These are phyloP conservation scores for Cetonia aurata DNA, from an alignment of 2,888 invertebrate genomes.

Conservation along the genomic window DNA sequence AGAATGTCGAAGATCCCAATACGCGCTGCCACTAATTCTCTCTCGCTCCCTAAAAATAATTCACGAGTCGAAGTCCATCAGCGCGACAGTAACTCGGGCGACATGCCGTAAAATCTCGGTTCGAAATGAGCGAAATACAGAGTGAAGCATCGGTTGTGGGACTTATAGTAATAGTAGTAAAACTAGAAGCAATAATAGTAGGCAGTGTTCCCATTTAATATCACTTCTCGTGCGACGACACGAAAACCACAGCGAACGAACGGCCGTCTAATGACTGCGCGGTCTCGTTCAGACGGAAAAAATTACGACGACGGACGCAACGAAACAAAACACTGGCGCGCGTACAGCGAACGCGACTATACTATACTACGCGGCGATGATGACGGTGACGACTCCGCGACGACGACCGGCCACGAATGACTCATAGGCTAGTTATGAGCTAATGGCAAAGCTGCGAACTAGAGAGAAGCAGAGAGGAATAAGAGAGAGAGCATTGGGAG, in stretches of 20 bases:
- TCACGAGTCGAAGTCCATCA: slow-evolving; percentile 36
- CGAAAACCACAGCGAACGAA: slow-evolving; percentile 1
- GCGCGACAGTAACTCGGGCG: slow-evolving; percentile 36
- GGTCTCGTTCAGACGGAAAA: slow-evolving; percentile 13
- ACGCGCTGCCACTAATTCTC: slow-evolving; percentile 11
- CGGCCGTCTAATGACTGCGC: background rate
- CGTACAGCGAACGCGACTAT: slow-evolving; percentile 29
- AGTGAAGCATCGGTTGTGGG: background rate
- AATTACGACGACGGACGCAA: slow-evolving; percentile 18
- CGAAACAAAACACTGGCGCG: slow-evolving; percentile 32
- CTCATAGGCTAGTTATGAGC: slow-evolving; percentile 45
- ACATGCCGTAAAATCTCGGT: slow-evolving; percentile 35
- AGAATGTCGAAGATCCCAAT: slow-evolving; percentile 26
- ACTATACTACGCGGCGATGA: slow-evolving; percentile 7
- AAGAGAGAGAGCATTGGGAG: slow-evolving; percentile 7
- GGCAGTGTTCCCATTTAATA: slow-evolving; percentile 26
- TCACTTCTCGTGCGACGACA: slow-evolving; percentile 11
- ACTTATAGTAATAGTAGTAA: background rate
- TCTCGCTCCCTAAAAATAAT: slow-evolving; percentile 35
- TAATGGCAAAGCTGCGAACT: slow-evolving; percentile 43
- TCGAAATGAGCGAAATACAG: slow-evolving; percentile 19
- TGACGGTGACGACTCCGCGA: slow-evolving; percentile 25
- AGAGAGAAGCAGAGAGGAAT: background rate
- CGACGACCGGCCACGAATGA: slow-evolving; percentile 39
- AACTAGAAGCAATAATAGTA: slow-evolving; percentile 4